Evolutionary conservation across 1,140 invertebrate genomes (phyloP).

Genomic region (Bombus waltoni): DNA sequence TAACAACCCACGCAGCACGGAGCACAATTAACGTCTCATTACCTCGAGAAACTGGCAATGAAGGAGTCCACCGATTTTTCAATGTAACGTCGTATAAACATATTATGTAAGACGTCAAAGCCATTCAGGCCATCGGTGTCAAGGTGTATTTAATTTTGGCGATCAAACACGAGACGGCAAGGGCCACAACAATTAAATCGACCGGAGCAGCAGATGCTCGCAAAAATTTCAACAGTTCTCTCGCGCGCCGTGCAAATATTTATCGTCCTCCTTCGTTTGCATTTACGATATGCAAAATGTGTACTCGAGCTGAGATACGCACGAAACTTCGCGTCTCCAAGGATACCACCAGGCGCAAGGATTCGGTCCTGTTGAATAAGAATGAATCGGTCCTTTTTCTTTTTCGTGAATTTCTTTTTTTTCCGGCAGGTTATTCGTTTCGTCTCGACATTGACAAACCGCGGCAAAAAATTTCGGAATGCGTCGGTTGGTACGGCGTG

Average conservation of each 20-base stretch:
- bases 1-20: too few relatives aligned
- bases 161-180: conserved; percentile 8
- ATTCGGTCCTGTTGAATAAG: conserved; percentile 7
- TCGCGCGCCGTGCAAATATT: conserved; percentile 26
- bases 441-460: not conserved
- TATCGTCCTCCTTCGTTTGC: conserved; percentile 25
- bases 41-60: too few relatives aligned
- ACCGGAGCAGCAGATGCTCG: not conserved
- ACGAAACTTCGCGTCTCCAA: conserved; percentile 15
- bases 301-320: conserved; percentile 8
- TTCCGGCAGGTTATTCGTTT: not conserved
- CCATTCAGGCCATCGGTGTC: conserved; percentile 28
- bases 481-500: not conserved
- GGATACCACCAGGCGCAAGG: not conserved
- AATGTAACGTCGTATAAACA: not conserved
- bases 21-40: not conserved
- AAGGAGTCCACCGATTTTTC: not conserved
- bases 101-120: conserved; percentile 16
- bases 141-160: conserved; percentile 45
- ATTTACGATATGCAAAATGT: conserved; percentile 12
- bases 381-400: not conserved
- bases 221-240: conserved; percentile 12
- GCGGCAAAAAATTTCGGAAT: not conserved
- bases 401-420: not conserved
- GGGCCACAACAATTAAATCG: conserved; percentile 34